These are phyloP conservation scores for Ochropacha duplaris DNA, from an alignment of 2,888 invertebrate species.

Conservation along the genomic window DNA sequence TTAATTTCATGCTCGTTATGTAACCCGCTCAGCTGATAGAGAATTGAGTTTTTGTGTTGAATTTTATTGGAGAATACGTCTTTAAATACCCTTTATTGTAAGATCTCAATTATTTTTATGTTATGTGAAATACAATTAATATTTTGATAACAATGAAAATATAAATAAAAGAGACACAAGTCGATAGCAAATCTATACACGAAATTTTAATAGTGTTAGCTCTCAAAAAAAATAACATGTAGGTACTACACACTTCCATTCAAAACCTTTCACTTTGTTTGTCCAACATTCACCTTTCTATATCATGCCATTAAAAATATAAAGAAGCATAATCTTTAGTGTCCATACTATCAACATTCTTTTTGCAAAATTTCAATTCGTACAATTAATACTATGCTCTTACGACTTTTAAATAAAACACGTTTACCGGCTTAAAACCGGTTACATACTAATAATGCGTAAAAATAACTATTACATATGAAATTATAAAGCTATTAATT, in stretches of 20 bases:
- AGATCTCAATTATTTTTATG: too few relatives aligned
- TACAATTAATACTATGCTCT: too few relatives aligned
- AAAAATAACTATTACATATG: background rate
- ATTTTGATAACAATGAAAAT: background rate
- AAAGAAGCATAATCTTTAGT: background rate
- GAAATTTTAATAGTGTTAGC: background rate
- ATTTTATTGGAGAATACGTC: too few relatives aligned
- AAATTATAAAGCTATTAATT: background rate
- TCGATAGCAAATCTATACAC: background rate
- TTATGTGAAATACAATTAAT: background rate
- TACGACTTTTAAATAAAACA: too few relatives aligned
- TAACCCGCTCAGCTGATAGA: background rate
- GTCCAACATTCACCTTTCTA: background rate
- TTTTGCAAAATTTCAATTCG: too few relatives aligned
- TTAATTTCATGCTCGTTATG: background rate
- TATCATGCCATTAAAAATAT: background rate
- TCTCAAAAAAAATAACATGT: background rate
- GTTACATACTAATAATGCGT: background rate
- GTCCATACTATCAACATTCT: too few relatives aligned
- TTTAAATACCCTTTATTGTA: too few relatives aligned
- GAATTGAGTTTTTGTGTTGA: background rate
- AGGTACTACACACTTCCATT: background rate
- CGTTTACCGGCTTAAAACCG: background rate
- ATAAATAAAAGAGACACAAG: slow-evolving; percentile 4
- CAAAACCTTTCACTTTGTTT: background rate